phyloP scores from a whole-genome alignment of 2,797 vertebrate genomes.

The Micromesistius poutassou region DNA sequence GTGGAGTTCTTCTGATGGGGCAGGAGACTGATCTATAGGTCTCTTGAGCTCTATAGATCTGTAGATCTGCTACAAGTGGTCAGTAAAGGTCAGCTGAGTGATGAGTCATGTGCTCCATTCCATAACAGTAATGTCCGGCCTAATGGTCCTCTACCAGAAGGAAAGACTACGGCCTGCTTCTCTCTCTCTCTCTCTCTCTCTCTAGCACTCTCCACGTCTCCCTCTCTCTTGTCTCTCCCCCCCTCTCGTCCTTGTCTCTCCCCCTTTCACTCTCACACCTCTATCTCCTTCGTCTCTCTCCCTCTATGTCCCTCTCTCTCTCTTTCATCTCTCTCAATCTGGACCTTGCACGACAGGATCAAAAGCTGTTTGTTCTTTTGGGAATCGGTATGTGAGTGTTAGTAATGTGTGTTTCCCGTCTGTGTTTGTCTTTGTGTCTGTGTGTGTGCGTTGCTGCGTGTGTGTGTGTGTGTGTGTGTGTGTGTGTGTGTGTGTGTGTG shows the following conservation, averaged over 20 bases:
- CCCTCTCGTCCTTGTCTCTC: neutral
- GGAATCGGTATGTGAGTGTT: conserved; percentile 47
- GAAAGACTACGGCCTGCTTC: conserved; percentile 73
- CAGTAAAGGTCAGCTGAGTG: conserved; percentile 72
- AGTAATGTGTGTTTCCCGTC: conserved; percentile 25
- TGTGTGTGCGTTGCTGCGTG: conserved; percentile 16
- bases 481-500: conserved; percentile 7
- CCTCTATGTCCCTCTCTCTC: neutral
- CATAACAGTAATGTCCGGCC: conserved; percentile 73
- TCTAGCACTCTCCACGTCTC: neutral
- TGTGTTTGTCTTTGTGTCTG: conserved; percentile 23
- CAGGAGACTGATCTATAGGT: conserved; percentile 67
- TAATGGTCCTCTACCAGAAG: conserved; percentile 76
- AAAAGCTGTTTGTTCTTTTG: conserved; percentile 76
- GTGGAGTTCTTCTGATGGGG: conserved; percentile 46
- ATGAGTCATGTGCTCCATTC: conserved; percentile 75
- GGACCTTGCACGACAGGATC: conserved; percentile 72
- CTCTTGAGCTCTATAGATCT: conserved; percentile 50
- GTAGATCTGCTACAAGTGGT: conserved; percentile 73
- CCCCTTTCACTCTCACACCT: neutral
- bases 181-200: conserved; percentile 59
- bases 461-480: conserved; percentile 11
- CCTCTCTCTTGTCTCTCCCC: neutral
- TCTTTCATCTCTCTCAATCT: neutral
- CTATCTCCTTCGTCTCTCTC: no score